These are phyloP conservation scores for Apus apus DNA, from an alignment of 2,113 vertebrate species.

Conservation along the genomic window DNA sequence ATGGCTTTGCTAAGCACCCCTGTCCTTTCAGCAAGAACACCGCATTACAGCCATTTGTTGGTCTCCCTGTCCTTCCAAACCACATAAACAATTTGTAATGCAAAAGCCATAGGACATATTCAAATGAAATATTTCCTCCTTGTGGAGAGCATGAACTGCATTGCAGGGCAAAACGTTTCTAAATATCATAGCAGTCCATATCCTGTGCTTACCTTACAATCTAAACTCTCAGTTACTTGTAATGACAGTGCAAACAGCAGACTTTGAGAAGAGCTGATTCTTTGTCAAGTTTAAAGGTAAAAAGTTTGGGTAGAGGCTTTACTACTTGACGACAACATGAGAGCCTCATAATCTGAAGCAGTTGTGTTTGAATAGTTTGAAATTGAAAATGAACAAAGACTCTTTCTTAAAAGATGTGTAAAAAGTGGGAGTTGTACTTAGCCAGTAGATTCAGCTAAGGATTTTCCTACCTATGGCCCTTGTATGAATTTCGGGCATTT, in stretches of 20 bases:
- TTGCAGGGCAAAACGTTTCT: background rate
- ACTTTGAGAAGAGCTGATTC: background rate
- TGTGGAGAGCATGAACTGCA: background rate
- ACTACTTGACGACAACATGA: background rate
- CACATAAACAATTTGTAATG: background rate
- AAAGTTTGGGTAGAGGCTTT: background rate
- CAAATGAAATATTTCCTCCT: background rate
- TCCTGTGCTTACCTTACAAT: background rate
- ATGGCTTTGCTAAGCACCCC: background rate
- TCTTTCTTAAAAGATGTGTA: background rate
- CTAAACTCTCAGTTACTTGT: background rate
- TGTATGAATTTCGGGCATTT: background rate
- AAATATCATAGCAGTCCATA: background rate
- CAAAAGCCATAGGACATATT: background rate
- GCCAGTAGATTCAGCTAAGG: background rate
- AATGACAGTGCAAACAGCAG: background rate
- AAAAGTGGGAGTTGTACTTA: background rate
- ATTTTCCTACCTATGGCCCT: background rate
- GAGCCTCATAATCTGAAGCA: background rate
- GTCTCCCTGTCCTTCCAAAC: background rate
- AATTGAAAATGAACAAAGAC: background rate
- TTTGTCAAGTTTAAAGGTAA: background rate
- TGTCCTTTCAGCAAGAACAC: background rate
- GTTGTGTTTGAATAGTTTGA: rapidly evolving
- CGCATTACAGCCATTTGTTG: background rate